A percentile compares a stretch with the other conserved stretches of the same genome.
These are phyloP conservation scores for Agriopis marginaria DNA, from an alignment of 2,888 invertebrate species.

Conservation along the genomic window DNA sequence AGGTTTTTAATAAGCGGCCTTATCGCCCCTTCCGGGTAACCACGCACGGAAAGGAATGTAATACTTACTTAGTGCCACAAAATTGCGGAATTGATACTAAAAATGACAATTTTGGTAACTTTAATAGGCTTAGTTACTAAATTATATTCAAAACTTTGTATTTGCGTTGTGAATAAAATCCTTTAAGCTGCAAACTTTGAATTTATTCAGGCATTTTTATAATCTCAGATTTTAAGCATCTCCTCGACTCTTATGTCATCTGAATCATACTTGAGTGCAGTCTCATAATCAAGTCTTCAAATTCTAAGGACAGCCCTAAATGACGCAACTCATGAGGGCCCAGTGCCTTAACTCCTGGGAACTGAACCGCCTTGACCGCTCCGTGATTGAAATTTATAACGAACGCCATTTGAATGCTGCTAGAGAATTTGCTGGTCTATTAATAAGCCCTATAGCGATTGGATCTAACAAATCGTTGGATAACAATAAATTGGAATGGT, in stretches of 20 bases:
- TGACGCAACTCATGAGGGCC: background rate
- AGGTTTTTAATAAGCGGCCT: no score
- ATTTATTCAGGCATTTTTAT: background rate
- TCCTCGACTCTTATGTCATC: background rate
- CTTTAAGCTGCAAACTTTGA: background rate
- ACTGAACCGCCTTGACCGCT: constrained; percentile 57
- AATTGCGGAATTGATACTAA: no score
- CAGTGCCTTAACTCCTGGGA: constrained; percentile 40
- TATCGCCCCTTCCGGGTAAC: no score
- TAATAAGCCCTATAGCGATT: constrained; percentile 26
- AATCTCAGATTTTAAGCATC: background rate
- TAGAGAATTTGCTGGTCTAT: constrained; percentile 36
- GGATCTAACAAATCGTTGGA: constrained; percentile 16
- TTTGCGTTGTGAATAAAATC: background rate
- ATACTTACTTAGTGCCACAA: no score
- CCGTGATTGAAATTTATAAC: constrained; percentile 52
- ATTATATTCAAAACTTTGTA: no score
- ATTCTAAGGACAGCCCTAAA: background rate
- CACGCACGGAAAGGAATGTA: no score
- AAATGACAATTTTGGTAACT: no score
- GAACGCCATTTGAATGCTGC: constrained; percentile 44
- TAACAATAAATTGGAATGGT: constrained; percentile 21
- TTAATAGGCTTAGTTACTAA: no score
- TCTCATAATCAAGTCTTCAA: background rate
- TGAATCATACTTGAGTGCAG: background rate